phyloP scores from a whole-genome alignment of 2,113 vertebrate species.

The Sinocyclocheilus anshuiensis region DNA sequence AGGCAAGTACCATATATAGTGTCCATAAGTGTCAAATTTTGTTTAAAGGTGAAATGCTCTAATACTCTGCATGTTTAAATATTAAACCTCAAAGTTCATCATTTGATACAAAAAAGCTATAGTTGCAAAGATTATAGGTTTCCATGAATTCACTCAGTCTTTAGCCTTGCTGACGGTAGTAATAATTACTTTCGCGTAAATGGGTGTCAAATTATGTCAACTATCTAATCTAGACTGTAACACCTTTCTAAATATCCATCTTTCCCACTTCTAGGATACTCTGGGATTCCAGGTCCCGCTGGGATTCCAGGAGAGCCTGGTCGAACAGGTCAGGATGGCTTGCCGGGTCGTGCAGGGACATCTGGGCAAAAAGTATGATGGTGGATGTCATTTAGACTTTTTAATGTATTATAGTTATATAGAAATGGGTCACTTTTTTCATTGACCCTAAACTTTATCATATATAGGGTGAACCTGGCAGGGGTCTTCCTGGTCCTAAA shows the following conservation, averaged over 20 bases:
- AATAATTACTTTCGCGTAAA: too few relatives aligned
- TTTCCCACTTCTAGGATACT: conserved; percentile 73
- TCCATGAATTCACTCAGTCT: too few relatives aligned
- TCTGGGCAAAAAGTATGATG: conserved; percentile 85
- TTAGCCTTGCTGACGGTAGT: too few relatives aligned
- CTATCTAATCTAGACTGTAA: background rate
- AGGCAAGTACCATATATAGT: conserved; percentile 68
- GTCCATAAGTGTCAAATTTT: background rate
- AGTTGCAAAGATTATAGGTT: background rate
- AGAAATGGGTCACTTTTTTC: background rate
- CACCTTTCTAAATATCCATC: background rate
- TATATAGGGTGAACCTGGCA: conserved; percentile 90
- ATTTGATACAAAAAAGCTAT: too few relatives aligned
- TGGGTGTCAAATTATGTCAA: too few relatives aligned
- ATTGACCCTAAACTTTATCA: background rate
- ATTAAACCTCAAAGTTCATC: background rate
- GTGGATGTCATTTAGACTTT: conserved; percentile 23
- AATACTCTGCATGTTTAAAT: background rate
- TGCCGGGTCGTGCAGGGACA: conserved; percentile 78
- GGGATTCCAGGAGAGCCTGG: conserved; percentile 85
- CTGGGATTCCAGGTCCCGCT: conserved; percentile 82
- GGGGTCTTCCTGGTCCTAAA: conserved; percentile 89
- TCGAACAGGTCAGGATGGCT: conserved; percentile 81
- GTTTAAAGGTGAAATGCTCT: background rate
- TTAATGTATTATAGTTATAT: background rate